A percentile compares a stretch with the other conserved stretches of the same genome.
These are phyloP conservation scores for Megalops cyprinoides DNA, from an alignment of 2,797 vertebrate genomes.

Conservation along the genomic window DNA sequence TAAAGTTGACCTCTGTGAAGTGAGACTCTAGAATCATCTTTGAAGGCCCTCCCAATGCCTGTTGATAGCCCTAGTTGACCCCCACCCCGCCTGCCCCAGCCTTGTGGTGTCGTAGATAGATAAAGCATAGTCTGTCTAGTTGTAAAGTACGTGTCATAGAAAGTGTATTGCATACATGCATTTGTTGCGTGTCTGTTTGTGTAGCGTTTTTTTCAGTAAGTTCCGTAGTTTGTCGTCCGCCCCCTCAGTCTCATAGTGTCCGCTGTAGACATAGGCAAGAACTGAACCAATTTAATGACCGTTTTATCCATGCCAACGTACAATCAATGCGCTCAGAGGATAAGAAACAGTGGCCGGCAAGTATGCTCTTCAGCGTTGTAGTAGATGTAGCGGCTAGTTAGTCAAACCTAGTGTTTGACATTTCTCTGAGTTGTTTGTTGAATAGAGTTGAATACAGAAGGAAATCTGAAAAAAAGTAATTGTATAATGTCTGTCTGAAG, in stretches of 20 bases:
- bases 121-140: constrained; percentile 21
- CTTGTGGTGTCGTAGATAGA: constrained; percentile 31
- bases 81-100: too few species aligned
- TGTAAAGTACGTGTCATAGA: constrained; percentile 19
- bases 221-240: too few species aligned
- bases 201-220: too few species aligned
- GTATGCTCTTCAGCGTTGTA: constrained; percentile 40
- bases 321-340: constrained; percentile 42
- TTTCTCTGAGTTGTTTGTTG: background rate
- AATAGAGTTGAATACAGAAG: background rate
- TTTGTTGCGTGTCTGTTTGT: too few species aligned
- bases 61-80: too few species aligned
- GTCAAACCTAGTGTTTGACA: background rate
- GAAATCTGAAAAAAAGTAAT: background rate
- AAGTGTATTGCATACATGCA: constrained; percentile 28
- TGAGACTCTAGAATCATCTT: constrained; percentile 55
- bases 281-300: constrained; percentile 30
- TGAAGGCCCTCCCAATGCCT: too few species aligned
- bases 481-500: background rate
- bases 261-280: constrained; percentile 16
- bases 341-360: constrained; percentile 53
- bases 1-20: constrained; percentile 87
- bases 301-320: constrained; percentile 46
- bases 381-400: constrained; percentile 26
- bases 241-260: background rate